These are phyloP conservation scores for Aproaerema taeniolella DNA, from an alignment of 2,888 invertebrate genomes.

Conservation along the genomic window DNA sequence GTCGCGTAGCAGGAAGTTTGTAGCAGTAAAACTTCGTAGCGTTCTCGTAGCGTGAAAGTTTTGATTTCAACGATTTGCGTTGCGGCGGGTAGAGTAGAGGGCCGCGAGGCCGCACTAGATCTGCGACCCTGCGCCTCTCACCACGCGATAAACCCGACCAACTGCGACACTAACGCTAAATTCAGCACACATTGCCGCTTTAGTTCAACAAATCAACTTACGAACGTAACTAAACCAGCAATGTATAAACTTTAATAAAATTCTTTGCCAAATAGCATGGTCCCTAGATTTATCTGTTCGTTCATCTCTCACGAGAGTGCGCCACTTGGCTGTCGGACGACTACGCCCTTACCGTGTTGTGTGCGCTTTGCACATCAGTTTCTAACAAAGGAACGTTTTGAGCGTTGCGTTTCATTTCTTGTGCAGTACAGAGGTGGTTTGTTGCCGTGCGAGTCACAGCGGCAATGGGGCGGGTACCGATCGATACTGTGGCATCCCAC, in stretches of 20 bases:
- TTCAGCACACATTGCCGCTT: slow-evolving; percentile 30
- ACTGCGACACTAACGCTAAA: slow-evolving; percentile 5
- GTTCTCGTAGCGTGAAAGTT: slow-evolving; percentile 77
- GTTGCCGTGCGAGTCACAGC: slow-evolving; percentile 26
- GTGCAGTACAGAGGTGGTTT: slow-evolving; percentile 31
- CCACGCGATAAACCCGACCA: slow-evolving; percentile 20
- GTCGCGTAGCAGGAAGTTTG: slow-evolving; percentile 75
- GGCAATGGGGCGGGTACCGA: slow-evolving; percentile 59
- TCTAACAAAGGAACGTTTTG: slow-evolving; percentile 39
- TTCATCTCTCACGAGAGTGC: slow-evolving; percentile 73
- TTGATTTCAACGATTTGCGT: slow-evolving; percentile 78
- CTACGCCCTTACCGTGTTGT: slow-evolving; percentile 64
- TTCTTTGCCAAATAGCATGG: slow-evolving; percentile 22
- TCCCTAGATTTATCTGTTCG: slow-evolving; percentile 65
- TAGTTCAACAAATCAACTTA: accelerated
- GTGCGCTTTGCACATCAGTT: slow-evolving; percentile 53
- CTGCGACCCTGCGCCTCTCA: slow-evolving; percentile 53
- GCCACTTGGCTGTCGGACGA: slow-evolving; percentile 65
- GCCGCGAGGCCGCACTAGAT: slow-evolving; percentile 68
- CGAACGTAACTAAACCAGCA: slow-evolving; percentile 24
- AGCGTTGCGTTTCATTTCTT: slow-evolving; percentile 52
- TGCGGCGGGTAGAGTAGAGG: slow-evolving; percentile 70
- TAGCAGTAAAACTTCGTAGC: slow-evolving; percentile 77
- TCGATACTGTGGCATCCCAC: slow-evolving; percentile 53
- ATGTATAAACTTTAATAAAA: slow-evolving; percentile 31